Evolutionary conservation across 2,797 vertebrate genomes (phyloP).

Genomic region (Stomatorhinus walkeri): DNA sequence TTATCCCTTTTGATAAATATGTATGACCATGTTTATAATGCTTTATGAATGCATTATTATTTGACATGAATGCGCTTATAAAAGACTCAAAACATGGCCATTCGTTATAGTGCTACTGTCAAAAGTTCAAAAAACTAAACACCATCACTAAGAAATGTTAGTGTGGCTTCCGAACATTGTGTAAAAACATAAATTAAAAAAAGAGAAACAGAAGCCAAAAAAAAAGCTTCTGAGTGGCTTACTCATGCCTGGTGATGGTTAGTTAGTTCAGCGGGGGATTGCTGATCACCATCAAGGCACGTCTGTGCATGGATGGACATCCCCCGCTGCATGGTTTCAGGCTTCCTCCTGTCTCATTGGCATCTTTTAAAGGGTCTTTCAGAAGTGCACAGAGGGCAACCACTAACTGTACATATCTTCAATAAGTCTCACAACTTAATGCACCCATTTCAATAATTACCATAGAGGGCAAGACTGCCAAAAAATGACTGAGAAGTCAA

Average conservation of each 20-base stretch:
- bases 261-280: background rate
- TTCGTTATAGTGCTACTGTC: too few species aligned
- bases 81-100: too few species aligned
- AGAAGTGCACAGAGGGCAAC: background rate
- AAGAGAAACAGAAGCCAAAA: background rate
- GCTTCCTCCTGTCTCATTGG: background rate
- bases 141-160: too few species aligned
- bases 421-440: background rate
- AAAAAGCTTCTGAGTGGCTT: background rate
- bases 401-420: background rate
- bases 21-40: too few species aligned
- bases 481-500: background rate
- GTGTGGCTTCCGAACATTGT: too few species aligned
- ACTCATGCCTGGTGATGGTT: background rate
- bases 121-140: too few species aligned
- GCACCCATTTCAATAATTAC: background rate
- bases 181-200: background rate
- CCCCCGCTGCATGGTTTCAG: background rate
- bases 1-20: too few species aligned
- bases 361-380: background rate
- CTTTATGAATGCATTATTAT: too few species aligned
- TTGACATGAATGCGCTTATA: too few species aligned
- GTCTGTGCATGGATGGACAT: background rate
- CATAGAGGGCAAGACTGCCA: background rate
- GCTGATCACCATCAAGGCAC: background rate